Evolutionary conservation across 2,888 invertebrate species (phyloP).

Genomic region (Morinoia aosen): DNA sequence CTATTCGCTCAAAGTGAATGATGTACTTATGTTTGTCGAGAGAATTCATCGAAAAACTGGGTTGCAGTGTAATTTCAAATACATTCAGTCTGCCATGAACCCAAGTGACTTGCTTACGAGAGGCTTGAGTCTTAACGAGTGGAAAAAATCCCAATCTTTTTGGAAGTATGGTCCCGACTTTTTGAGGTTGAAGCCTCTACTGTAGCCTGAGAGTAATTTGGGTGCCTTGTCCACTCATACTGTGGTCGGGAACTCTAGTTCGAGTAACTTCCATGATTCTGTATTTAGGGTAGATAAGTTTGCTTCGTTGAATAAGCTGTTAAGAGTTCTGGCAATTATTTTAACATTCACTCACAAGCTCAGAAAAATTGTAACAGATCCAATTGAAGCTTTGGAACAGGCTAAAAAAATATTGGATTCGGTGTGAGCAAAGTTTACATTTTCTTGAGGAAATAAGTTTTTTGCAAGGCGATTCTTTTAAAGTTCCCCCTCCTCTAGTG

Average conservation of each 20-base stretch:
- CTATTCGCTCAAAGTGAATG: neutral
- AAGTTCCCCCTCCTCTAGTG: too few species aligned
- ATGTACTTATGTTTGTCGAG: neutral
- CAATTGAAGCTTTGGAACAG: too few species aligned
- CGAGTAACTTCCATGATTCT: neutral
- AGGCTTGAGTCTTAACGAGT: neutral
- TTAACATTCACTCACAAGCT: neutral
- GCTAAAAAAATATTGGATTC: too few species aligned
- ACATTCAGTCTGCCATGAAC: conserved; percentile 27
- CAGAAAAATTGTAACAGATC: neutral
- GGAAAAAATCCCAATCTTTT: too few species aligned
- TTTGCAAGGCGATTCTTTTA: too few species aligned
- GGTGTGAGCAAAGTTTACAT: too few species aligned
- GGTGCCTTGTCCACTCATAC: neutral
- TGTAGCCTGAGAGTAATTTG: neutral
- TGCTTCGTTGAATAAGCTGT: neutral
- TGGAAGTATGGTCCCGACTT: neutral
- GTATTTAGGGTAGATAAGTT: neutral
- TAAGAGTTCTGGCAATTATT: neutral
- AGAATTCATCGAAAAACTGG: neutral
- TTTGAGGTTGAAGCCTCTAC: neutral
- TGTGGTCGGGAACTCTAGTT: neutral
- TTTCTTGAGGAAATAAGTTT: too few species aligned
- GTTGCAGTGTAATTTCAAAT: neutral
- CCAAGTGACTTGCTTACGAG: conserved; percentile 51